phyloP scores from a whole-genome alignment of 2,797 vertebrate species.

The Rhinophrynus dorsalis region DNA sequence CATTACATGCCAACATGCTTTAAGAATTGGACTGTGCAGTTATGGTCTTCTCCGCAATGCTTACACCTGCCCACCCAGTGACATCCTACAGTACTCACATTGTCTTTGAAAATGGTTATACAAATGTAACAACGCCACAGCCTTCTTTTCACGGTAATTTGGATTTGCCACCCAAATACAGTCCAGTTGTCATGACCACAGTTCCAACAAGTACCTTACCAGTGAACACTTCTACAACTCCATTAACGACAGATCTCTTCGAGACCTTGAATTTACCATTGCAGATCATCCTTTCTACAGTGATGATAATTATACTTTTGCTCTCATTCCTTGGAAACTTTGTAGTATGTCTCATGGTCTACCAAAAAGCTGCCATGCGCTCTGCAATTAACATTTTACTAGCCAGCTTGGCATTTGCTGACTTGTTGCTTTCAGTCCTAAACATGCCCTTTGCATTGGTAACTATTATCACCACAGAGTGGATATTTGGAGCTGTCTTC shows the following conservation, averaged over 20 bases:
- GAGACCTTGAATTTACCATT: conserved; percentile 80
- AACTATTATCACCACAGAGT: conserved; percentile 83
- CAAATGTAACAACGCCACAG: conserved; percentile 72
- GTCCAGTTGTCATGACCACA: conserved; percentile 61
- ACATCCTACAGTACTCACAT: conserved; percentile 70
- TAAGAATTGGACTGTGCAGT: conserved; percentile 60
- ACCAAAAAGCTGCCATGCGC: conserved; percentile 95
- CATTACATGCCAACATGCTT: conserved; percentile 59
- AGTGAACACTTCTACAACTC: conserved; percentile 60
- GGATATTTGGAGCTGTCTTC: conserved; percentile 90
- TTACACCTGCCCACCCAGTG: conserved; percentile 69
- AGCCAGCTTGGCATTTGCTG: conserved; percentile 93
- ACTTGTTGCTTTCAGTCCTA: conserved; percentile 91
- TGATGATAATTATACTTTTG: conserved; percentile 84
- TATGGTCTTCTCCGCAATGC: conserved; percentile 79
- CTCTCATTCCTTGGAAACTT: conserved; percentile 91
- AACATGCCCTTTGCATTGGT: conserved; percentile 95
- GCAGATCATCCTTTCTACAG: conserved; percentile 85
- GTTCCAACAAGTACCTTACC: conserved; percentile 60
- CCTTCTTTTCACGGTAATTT: conserved; percentile 61
- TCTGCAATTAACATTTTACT: conserved; percentile 98
- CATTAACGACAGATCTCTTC: conserved; percentile 61
- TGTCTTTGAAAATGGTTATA: conserved; percentile 71
- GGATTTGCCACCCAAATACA: conserved; percentile 61
- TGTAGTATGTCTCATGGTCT: conserved; percentile 97